Percentiles rank a stretch among this genome's conserved stretches.
Conservation (phyloP, 2,888 invertebrate genomes). For the Tetrapedia diversipes region DNA sequence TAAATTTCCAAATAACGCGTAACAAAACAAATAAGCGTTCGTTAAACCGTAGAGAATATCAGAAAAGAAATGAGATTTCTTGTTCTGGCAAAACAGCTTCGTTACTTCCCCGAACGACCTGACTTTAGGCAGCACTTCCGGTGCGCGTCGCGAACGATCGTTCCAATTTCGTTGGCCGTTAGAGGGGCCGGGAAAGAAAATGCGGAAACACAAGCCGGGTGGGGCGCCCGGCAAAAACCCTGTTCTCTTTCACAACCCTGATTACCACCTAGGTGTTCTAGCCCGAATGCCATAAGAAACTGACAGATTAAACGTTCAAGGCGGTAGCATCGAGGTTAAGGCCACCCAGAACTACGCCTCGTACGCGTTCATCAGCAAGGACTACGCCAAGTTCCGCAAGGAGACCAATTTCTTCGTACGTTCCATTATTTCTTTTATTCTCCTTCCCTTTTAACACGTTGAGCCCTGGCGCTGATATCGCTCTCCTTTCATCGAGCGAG, state of each 20-base stretch:
- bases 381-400: conserved; percentile 84
- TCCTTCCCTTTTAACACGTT: background rate
- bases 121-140: background rate
- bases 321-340: conserved; percentile 84
- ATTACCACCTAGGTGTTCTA: conserved; percentile 61
- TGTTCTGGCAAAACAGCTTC: background rate
- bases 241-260: conserved; percentile 52
- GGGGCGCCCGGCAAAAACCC: conserved; percentile 35
- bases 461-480: no score
- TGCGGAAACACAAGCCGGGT: conserved; percentile 51
- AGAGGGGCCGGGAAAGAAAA: background rate
- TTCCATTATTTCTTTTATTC: conserved; percentile 35
- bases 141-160: background rate
- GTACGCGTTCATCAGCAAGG: conserved; percentile 84
- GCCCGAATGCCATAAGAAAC: conserved; percentile 59
- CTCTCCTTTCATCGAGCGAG: no score
- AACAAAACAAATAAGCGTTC: background rate
- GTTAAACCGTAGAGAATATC: background rate
- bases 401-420: conserved; percentile 81
- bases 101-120: background rate
- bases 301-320: conserved; percentile 77
- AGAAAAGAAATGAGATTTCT: background rate
- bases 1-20: no score
- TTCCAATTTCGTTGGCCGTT: conserved; percentile 18
- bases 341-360: conserved; percentile 84